A percentile compares a stretch with the other conserved stretches of the same genome.
Conservation (phyloP, 1,140 invertebrate genomes). For the Dendroctonus valens region DNA sequence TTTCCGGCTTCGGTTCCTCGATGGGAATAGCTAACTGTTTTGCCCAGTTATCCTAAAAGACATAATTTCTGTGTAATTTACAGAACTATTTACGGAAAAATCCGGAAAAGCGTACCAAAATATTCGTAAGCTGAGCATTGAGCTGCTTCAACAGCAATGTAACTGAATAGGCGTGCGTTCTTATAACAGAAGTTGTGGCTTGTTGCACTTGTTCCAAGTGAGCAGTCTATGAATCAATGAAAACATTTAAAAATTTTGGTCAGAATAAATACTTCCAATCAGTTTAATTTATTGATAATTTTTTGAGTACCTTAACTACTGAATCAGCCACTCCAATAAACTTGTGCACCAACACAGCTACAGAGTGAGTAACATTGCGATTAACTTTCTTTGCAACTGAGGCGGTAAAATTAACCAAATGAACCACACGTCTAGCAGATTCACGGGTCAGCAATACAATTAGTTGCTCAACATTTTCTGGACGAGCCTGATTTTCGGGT, state of each 20-base stretch:
- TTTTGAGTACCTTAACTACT: constrained; percentile 40
- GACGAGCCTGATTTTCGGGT: constrained; percentile 78
- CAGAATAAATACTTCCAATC: neutral
- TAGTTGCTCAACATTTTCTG: constrained; percentile 71
- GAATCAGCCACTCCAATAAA: constrained; percentile 40
- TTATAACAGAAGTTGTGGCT: constrained; percentile 29
- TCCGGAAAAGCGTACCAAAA: constrained; percentile 39
- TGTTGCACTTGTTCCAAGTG: constrained; percentile 43
- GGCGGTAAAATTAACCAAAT: constrained; percentile 69
- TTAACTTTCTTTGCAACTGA: constrained; percentile 58
- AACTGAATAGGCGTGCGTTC: constrained; percentile 34
- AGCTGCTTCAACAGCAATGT: constrained; percentile 41
- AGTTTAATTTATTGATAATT: no score
- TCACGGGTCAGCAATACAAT: constrained; percentile 71
- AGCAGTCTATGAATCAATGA: constrained; percentile 33
- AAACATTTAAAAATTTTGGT: neutral
- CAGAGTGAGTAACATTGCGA: constrained; percentile 33
- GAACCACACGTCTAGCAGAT: constrained; percentile 70
- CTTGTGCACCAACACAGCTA: constrained; percentile 29
- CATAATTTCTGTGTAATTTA: neutral
- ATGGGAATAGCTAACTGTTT: constrained; percentile 14
- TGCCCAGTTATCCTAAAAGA: constrained; percentile 29
- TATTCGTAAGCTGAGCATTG: constrained; percentile 40
- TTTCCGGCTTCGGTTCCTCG: neutral
- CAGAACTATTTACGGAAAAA: constrained; percentile 6